Base-by-base conservation (phyloP, 2,888 invertebrate genomes). In the Drosophila picticornis region DNA sequence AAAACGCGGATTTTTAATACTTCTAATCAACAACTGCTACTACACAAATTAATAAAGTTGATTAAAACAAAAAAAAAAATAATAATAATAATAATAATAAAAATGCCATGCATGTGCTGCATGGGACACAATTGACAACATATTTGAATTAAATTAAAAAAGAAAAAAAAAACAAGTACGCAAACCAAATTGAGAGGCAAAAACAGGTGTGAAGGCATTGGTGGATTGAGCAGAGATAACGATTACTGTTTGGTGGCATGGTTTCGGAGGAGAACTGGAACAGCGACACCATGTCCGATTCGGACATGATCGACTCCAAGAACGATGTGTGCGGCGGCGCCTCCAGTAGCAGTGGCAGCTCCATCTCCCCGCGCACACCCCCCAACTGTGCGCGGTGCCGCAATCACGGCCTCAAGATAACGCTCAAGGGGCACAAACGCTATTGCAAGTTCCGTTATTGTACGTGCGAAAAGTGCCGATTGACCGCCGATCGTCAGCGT, bases 311-410 rank as follows among this genome's bases (percentile, higher is more conserved):
- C 84, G 94, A 94, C 82, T 92, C 93, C 36, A 95, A 94, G 88
- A 93, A 94, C 91, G 94, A 94, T 74, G 91, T 94, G 52, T 93
- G 93, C 76, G 93, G 93, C 57, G 92, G 92, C n/a, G 94, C 94
- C 53, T 94, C 94, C 75, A 93, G 92, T 75, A 92, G 92, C 65
- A 93, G 95, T 91, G 93, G 94, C 87, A 94, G 95, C 92, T 95
- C 95, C 64, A 93, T 94, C 66, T 94, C 95, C 55, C 96, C 97
- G 22, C 95, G 97, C 70, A 97, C 97, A 75, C 97, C 97, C 10
- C 98, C 98, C 25, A 98, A 97, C 94, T 98, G 98, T 93, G 98
- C 98, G 52, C 96, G 98, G 34, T 98, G 98, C 93, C 95, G 97
- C 72, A 98, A 98, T 94, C 98, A 98, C 94, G 95, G 96, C n/a